phyloP scores from a whole-genome alignment of 1,140 invertebrate species.

The Trinorchestia longiramus region DNA sequence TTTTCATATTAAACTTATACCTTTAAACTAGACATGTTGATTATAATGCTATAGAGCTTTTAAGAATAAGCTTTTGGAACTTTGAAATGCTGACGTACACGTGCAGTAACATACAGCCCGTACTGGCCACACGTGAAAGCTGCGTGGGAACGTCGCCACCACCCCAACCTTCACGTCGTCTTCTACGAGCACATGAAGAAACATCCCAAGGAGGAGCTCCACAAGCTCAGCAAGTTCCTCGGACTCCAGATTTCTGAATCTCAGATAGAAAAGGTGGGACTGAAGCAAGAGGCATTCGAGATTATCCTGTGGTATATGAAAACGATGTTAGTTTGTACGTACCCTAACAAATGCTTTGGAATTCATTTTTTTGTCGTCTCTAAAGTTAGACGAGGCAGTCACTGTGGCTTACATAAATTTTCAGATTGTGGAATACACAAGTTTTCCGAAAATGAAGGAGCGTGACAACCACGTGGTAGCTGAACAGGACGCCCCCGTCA shows the following conservation, averaged over 20 bases:
- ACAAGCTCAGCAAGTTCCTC: conserved; percentile 26
- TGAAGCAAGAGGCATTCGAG: background rate
- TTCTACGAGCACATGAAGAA: conserved; percentile 68
- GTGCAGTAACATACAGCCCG: conserved; percentile 52
- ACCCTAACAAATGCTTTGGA: too few relatives aligned
- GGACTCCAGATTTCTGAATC: background rate
- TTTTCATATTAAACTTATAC: too few relatives aligned
- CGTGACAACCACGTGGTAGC: background rate
- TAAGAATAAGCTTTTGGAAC: background rate
- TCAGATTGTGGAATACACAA: conserved; percentile 23
- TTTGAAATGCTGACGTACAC: background rate
- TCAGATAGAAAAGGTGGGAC: conserved; percentile 6
- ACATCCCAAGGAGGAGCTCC: conserved; percentile 48
- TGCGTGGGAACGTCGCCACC: conserved; percentile 66
- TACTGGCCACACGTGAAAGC: conserved; percentile 64
- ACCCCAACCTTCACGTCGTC: conserved; percentile 66
- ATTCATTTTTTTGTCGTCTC: too few relatives aligned
- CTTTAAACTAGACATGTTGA: too few relatives aligned
- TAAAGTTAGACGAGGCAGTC: too few relatives aligned
- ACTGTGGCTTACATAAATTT: too few relatives aligned
- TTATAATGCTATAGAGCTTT: too few relatives aligned
- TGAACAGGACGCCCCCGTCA: background rate
- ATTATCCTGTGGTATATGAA: too few relatives aligned
- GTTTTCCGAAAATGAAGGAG: conserved; percentile 38
- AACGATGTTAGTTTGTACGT: too few relatives aligned